Base-by-base conservation (phyloP, 2,888 invertebrate genomes). In the Heliconius charithonia region DNA sequence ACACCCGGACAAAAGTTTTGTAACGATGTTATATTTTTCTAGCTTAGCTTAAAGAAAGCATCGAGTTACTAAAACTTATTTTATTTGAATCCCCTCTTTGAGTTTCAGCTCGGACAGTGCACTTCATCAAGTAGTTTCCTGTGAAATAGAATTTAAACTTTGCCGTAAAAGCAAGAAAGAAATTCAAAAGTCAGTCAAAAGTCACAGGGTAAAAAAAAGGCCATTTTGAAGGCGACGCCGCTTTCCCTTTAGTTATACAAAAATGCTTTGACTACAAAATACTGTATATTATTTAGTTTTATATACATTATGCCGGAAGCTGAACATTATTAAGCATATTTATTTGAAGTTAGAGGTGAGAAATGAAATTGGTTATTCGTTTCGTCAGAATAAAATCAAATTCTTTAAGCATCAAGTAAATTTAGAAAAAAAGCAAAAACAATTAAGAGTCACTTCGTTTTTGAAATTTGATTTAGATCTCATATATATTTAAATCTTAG, bases 81-180 rank as follows among this genome's bases (percentile, higher is more conserved):
- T 74, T 74, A 78, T 78, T 78, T 78, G 78, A 74, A 59, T 74
- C 71, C 77, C 13, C 70, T 72, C 78, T 78, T 78, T 78, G 78
- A 78, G 66, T 78, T 78, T 74, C 67, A 78, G 67, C 78, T 78
- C 59, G 78, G 78, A 78, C 78, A 78, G 78, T 74, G 78, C 79
- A 77, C 80, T 77, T 80, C 81, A 80, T 80, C 81, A 81, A 79
- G 73, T 79, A 77, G 81, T 80, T 79, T 80, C 80, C 77, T 63
- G 80, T 79, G 78, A 81, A 81, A 81, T 81, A 77, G 80, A 81
- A 80, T 81, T 81, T 80, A 79, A 81, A 81, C 77, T 81, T 81
- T 73, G 69, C 79, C 79, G 72, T 79, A 76, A 76, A 79, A 56
- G 75, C 77, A 79, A 77, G 77, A 73, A 81, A 81, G 77, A 77